These are phyloP conservation scores for Poecile montanus DNA, from an alignment of 2,797 vertebrate species.

Conservation along the genomic window DNA sequence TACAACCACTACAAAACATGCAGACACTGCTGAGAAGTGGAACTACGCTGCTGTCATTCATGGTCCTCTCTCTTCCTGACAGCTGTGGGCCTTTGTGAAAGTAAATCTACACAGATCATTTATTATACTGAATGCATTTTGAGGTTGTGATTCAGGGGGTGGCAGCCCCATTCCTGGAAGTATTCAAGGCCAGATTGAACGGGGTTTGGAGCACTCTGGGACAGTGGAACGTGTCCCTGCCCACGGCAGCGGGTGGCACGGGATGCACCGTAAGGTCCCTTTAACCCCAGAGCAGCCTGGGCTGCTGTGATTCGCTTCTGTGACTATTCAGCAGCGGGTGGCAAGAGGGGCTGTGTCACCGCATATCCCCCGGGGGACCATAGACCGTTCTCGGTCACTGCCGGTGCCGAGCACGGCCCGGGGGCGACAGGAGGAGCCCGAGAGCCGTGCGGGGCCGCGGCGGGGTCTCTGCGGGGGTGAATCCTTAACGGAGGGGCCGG, in stretches of 20 bases:
- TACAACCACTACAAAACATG: fast-evolving
- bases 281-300: not conserved
- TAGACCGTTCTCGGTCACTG: not conserved
- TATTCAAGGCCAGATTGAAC: too few relatives aligned
- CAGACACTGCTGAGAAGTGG: too few relatives aligned
- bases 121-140: not conserved
- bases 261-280: not conserved
- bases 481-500: too few relatives aligned
- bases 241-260: fast-evolving
- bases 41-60: fast-evolving
- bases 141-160: not conserved
- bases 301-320: not conserved
- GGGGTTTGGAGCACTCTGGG: not conserved
- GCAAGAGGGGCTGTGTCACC: not conserved
- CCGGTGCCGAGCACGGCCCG: not conserved
- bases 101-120: not conserved
- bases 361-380: not conserved
- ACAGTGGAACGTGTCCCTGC: not conserved
- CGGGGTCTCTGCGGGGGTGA: too few relatives aligned
- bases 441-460: not conserved
- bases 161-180: not conserved
- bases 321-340: not conserved
- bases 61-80: not conserved
- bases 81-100: not conserved
- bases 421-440: too few relatives aligned